phyloP scores from a whole-genome alignment of 2,113 vertebrate genomes.

The Sporophila hypoxantha region DNA sequence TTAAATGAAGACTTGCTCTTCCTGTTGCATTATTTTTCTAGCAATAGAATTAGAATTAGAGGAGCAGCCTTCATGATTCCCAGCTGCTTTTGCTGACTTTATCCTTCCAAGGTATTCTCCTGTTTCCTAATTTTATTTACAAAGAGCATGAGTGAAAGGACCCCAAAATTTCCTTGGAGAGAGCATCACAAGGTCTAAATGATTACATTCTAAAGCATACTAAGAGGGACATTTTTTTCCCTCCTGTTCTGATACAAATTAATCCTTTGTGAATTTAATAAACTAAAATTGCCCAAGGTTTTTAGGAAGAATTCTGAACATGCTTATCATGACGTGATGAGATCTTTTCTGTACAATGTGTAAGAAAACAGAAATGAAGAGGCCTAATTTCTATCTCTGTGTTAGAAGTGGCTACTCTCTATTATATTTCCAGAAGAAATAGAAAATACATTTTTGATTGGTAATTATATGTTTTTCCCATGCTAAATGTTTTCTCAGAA shows the following conservation, averaged over 20 bases:
- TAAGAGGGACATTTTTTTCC: fast-evolving
- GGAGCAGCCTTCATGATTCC: background rate
- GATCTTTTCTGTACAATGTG: background rate
- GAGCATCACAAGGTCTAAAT: background rate
- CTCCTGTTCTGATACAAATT: background rate
- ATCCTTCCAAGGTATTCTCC: background rate
- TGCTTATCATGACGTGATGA: background rate
- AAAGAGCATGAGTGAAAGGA: background rate
- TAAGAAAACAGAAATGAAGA: background rate
- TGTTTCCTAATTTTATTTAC: background rate
- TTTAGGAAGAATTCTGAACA: background rate
- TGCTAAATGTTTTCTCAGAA: background rate
- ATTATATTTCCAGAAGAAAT: background rate
- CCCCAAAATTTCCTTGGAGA: background rate
- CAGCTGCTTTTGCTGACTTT: background rate
- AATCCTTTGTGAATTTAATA: background rate
- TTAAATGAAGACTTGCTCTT: background rate
- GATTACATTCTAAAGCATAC: background rate
- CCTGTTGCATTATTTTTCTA: slow-evolving; percentile 9
- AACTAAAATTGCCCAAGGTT: background rate
- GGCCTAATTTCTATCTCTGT: background rate
- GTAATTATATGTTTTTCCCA: background rate
- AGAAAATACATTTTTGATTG: background rate
- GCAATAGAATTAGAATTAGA: slow-evolving; percentile 26
- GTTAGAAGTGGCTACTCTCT: background rate